phyloP scores from a whole-genome alignment of 2,797 vertebrate species.

The Champsocephalus gunnari region DNA sequence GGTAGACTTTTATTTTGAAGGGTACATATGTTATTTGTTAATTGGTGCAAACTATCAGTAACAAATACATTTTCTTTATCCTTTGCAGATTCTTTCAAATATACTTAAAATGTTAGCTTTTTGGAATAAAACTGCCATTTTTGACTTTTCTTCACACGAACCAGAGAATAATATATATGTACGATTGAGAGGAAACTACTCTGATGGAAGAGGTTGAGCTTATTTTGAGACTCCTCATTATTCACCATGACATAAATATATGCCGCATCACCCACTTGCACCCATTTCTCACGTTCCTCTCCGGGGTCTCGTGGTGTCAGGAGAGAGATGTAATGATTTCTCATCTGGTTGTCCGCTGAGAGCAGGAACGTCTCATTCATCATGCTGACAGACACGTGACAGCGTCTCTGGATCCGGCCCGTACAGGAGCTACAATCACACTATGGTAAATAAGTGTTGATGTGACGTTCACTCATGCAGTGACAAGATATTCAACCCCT shows the following conservation, averaged over 20 bases:
- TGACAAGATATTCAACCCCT: conserved; percentile 44
- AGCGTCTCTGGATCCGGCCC: conserved; percentile 47
- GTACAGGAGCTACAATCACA: conserved; percentile 6
- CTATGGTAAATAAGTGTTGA: conserved; percentile 42
- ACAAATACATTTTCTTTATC: background rate
- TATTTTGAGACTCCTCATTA: background rate
- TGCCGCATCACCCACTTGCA: background rate
- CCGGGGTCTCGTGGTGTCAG: conserved; percentile 30
- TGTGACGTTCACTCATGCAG: conserved; percentile 45
- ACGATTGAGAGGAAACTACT: background rate
- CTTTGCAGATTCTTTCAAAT: background rate
- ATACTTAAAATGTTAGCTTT: background rate
- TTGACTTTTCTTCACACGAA: too few species aligned
- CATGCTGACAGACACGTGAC: conserved; percentile 44
- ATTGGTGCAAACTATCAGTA: background rate
- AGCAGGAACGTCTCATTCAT: conserved; percentile 52
- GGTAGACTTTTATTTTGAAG: conserved; percentile 14
- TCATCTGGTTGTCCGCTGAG: conserved; percentile 54
- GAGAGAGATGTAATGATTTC: conserved; percentile 41
- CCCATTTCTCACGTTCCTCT: conserved; percentile 23
- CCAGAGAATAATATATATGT: background rate
- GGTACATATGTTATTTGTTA: background rate
- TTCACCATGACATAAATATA: conserved; percentile 15
- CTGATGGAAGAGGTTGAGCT: background rate
- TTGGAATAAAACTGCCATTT: background rate